Evolutionary conservation across 2,797 vertebrate species (phyloP).

Genomic region (Manis pentadactyla): DNA sequence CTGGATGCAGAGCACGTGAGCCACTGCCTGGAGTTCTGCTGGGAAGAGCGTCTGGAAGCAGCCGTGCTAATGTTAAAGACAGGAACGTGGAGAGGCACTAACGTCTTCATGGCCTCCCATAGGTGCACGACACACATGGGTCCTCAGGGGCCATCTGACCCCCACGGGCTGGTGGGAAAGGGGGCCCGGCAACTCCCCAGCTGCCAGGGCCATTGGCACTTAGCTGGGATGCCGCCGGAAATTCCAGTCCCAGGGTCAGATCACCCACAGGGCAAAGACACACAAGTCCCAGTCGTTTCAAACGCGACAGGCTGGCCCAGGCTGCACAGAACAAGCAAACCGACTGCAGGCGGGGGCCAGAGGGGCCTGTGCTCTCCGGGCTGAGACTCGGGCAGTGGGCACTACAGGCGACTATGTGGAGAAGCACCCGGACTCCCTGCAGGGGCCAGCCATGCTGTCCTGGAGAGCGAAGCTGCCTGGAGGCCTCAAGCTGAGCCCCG

Average conservation of each 20-base stretch:
- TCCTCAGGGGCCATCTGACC: background rate
- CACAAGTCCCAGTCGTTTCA: fast-evolving
- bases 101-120: fast-evolving
- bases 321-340: background rate
- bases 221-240: background rate
- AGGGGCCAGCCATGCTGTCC: fast-evolving
- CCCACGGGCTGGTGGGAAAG: no score
- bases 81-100: fast-evolving
- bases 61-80: fast-evolving
- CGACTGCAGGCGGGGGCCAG: fast-evolving
- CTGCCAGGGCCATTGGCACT: background rate
- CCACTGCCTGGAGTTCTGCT: background rate
- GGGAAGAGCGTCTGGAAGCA: background rate
- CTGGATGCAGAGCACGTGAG: background rate
- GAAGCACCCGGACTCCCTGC: fast-evolving
- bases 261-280: background rate
- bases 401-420: fast-evolving
- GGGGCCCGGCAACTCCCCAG: no score
- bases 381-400: background rate
- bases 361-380: background rate
- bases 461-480: background rate
- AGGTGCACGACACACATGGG: fast-evolving
- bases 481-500: background rate
- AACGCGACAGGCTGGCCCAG: fast-evolving
- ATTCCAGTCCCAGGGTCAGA: background rate